Conservation (phyloP, 2,797 vertebrate genomes). For the Sebastes oblongus region DNA sequence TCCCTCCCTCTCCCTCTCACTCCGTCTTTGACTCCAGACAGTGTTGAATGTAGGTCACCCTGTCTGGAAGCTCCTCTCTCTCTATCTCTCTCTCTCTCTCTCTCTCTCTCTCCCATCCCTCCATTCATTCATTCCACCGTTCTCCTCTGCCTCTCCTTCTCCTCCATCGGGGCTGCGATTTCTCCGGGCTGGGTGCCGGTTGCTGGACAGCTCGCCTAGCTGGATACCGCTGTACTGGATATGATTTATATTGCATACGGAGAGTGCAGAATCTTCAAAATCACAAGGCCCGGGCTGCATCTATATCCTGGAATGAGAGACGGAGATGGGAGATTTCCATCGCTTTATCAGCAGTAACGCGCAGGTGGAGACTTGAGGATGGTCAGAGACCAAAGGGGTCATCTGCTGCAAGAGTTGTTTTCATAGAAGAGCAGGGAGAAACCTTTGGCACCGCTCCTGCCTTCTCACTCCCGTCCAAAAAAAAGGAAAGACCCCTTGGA, state of each 20-base stretch:
- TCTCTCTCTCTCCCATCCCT: constrained; percentile 33
- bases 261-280: constrained; percentile 63
- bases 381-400: constrained; percentile 64
- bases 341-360: constrained; percentile 77
- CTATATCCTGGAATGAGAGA: constrained; percentile 65
- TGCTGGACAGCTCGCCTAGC: constrained; percentile 56
- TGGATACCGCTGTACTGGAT: constrained; percentile 58
- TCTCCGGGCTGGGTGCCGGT: constrained; percentile 52
- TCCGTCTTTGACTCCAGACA: constrained; percentile 82
- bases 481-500: constrained; percentile 51
- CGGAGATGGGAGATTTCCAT: constrained; percentile 69
- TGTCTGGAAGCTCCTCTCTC: constrained; percentile 83
- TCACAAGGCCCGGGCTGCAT: constrained; percentile 77
- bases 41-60: constrained; percentile 90
- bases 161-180: constrained; percentile 56
- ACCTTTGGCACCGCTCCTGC: constrained; percentile 54
- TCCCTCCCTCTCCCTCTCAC: constrained; percentile 26
- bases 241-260: constrained; percentile 61
- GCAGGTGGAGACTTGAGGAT: constrained; percentile 43
- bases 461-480: constrained; percentile 49
- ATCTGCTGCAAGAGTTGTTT: constrained; percentile 64
- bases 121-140: constrained; percentile 37
- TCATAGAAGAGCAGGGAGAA: constrained; percentile 55
- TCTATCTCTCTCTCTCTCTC: constrained; percentile 58
- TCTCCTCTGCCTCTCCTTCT: constrained; percentile 39